phyloP scores from a whole-genome alignment of 2,888 invertebrate genomes.

The Drosophila rellima region DNA sequence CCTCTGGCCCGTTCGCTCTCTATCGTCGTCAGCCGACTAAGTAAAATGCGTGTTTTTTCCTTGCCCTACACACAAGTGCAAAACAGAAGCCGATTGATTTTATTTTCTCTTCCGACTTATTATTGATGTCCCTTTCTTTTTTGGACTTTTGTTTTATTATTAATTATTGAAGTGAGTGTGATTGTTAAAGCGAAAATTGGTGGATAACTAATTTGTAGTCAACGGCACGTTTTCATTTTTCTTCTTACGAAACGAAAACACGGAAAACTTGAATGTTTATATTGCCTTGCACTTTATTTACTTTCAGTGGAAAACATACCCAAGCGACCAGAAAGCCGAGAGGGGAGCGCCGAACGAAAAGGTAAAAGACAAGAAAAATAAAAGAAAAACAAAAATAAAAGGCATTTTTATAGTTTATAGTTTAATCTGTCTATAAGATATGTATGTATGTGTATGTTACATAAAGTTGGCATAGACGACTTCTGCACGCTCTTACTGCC shows the following conservation, averaged over 20 bases:
- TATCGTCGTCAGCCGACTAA: conserved; percentile 24
- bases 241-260: conserved; percentile 54
- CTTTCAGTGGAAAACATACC: conserved; percentile 84
- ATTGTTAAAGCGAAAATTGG: conserved; percentile 11
- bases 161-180: conserved; percentile 49
- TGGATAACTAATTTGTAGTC: conserved; percentile 26
- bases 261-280: conserved; percentile 45
- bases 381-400: conserved; percentile 1
- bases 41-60: conserved; percentile 70
- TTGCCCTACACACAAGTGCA: conserved; percentile 69
- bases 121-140: conserved; percentile 52
- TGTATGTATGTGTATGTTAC: conserved; percentile 29
- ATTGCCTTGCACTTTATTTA: conserved; percentile 52
- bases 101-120: conserved; percentile 38
- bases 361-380: conserved; percentile 66
- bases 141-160: conserved; percentile 19
- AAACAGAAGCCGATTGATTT: conserved; percentile 78
- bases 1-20: conserved; percentile 15
- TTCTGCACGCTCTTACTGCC: conserved; percentile 33
- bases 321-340: conserved; percentile 84
- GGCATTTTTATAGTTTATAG: conserved; percentile 42
- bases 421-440: conserved; percentile 23
- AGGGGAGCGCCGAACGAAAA: conserved; percentile 85
- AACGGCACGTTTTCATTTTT: conserved; percentile 32
- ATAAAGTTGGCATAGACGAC: conserved; percentile 38